Conservation (phyloP, 2,113 vertebrate genomes). For the Larimichthys crocea region DNA sequence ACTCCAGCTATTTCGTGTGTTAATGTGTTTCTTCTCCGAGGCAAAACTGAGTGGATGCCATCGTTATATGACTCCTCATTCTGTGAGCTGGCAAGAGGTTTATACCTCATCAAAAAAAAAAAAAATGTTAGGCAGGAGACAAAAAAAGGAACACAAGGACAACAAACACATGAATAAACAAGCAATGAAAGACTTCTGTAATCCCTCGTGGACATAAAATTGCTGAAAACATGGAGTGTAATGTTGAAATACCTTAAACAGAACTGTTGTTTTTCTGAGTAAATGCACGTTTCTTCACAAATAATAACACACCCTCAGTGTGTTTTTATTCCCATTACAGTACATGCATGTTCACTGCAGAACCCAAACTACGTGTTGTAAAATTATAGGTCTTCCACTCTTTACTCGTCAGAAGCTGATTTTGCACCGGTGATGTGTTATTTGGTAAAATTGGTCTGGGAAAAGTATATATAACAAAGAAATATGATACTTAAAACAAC, state of each 20-base stretch:
- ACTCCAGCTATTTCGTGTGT: too few species aligned
- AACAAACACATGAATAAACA: background rate
- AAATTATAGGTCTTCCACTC: too few species aligned
- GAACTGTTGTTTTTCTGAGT: background rate
- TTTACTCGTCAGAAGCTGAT: too few species aligned
- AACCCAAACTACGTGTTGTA: background rate
- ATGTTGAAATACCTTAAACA: background rate
- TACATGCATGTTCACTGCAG: background rate
- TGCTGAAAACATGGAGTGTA: background rate
- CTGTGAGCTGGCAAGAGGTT: background rate
- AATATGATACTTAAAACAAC: too few species aligned
- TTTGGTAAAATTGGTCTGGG: too few species aligned
- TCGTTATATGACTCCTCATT: background rate
- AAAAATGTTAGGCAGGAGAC: background rate
- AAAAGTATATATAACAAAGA: too few species aligned
- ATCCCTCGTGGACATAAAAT: background rate
- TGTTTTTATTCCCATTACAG: background rate
- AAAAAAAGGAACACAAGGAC: background rate
- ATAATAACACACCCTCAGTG: background rate
- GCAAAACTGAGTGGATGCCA: background rate
- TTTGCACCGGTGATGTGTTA: too few species aligned
- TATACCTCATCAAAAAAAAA: background rate
- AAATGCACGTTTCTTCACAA: background rate
- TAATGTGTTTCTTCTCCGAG: too few species aligned
- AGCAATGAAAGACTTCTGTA: background rate